These are phyloP conservation scores for Amblyopsis rosae DNA, from an alignment of 2,113 vertebrate genomes.

Conservation along the genomic window DNA sequence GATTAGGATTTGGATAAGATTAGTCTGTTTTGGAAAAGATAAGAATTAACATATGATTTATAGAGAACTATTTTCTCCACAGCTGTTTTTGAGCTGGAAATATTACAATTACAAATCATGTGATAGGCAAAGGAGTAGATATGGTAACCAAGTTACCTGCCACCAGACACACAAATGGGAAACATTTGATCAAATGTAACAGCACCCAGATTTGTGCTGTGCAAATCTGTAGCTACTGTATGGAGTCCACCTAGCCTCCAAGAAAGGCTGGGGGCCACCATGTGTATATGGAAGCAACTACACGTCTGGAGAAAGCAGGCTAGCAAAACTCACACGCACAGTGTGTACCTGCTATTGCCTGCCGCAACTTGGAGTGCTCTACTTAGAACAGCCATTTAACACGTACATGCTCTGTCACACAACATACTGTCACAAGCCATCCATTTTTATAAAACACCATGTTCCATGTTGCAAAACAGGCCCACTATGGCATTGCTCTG, in stretches of 20 bases:
- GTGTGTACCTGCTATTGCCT: constrained; percentile 15
- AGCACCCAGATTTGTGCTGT: constrained; percentile 7
- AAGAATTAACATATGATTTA: no score
- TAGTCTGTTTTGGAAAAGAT: not conserved
- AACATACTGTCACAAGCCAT: not conserved
- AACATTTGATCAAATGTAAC: constrained; percentile 23
- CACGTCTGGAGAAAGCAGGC: constrained; percentile 26
- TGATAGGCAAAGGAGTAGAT: not conserved
- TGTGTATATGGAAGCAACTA: constrained; percentile 52
- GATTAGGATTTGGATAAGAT: not conserved
- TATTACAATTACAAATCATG: no score
- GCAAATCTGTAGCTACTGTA: constrained; percentile 20
- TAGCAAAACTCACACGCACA: constrained; percentile 36
- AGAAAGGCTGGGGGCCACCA: constrained; percentile 42
- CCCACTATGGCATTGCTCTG: constrained; percentile 1
- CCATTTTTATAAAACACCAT: constrained; percentile 2
- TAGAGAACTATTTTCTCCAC: no score
- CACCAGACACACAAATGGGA: constrained; percentile 7
- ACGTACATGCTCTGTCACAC: constrained; percentile 11
- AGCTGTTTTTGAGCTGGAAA: no score
- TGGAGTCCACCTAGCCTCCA: not conserved
- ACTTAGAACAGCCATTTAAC: constrained; percentile 15
- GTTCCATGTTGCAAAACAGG: constrained; percentile 17
- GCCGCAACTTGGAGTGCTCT: constrained; percentile 18
- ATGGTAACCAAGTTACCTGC: not conserved